A percentile compares a stretch with the other conserved stretches of the same genome.
Conservation (phyloP, 2,113 vertebrate genomes). For the Otis tarda region DNA sequence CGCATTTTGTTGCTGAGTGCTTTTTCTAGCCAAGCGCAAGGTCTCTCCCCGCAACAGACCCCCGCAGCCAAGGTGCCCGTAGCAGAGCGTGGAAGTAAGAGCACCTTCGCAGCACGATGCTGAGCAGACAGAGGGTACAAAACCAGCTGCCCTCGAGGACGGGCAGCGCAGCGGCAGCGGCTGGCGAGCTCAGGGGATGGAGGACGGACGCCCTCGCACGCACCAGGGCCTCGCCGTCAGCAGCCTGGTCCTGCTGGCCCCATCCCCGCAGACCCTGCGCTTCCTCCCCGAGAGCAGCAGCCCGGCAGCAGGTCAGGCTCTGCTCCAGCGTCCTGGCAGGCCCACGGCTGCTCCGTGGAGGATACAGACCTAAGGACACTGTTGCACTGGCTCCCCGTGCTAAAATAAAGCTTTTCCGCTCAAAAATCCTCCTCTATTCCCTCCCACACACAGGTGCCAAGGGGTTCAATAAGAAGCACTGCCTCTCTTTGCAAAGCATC, state of each 20-base stretch:
- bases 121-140: background rate
- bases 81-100: background rate
- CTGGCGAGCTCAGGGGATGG: background rate
- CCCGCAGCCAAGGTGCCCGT: background rate
- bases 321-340: rapidly evolving
- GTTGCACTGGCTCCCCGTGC: background rate
- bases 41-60: background rate
- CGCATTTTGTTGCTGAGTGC: background rate
- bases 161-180: background rate
- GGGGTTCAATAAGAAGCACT: background rate
- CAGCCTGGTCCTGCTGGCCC: background rate
- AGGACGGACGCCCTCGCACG: background rate
- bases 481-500: background rate
- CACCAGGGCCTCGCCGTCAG: background rate
- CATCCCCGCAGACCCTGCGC: background rate
- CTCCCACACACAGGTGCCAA: background rate
- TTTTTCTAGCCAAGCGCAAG: background rate
- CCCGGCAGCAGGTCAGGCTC: background rate
- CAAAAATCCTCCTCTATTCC: background rate
- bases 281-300: background rate
- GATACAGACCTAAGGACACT: background rate
- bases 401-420: background rate
- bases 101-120: too few species aligned
- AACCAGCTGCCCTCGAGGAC: background rate
- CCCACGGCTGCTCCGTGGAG: rapidly evolving